Conservation (phyloP, 2,113 vertebrate species). For the Dasyornis broadbenti region DNA sequence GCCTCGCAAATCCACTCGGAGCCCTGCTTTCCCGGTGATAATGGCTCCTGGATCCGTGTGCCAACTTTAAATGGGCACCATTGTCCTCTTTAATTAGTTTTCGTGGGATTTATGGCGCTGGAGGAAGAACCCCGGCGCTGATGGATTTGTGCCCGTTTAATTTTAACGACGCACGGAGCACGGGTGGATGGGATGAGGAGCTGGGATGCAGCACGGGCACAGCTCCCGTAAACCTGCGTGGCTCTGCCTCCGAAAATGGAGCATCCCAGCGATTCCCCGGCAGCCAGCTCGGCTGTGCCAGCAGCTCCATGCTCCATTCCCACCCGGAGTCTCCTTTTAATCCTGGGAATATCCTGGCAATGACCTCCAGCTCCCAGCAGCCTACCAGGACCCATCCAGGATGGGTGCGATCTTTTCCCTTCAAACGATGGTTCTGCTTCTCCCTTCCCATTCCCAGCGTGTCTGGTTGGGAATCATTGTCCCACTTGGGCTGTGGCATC, state of each 20-base stretch:
- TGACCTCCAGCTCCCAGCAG: neutral
- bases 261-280: neutral
- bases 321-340: fast-evolving
- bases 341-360: neutral
- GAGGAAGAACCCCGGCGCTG: slow-evolving; percentile 2
- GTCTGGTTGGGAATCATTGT: fast-evolving
- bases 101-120: neutral
- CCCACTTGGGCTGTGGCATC: neutral
- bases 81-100: slow-evolving; percentile 58
- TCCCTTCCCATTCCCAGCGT: neutral
- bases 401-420: neutral
- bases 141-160: slow-evolving; percentile 54
- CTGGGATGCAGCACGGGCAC: slow-evolving; percentile 30
- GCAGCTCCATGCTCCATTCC: neutral
- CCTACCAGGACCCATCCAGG: neutral
- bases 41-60: neutral
- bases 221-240: neutral
- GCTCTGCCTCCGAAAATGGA: neutral
- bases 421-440: fast-evolving
- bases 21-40: neutral
- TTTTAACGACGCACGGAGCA: neutral
- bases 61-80: slow-evolving; percentile 52
- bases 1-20: neutral
- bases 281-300: neutral
- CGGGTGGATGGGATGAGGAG: neutral